Base-by-base conservation (phyloP, 2,113 vertebrate genomes). In the Vanacampus margaritifer region DNA sequence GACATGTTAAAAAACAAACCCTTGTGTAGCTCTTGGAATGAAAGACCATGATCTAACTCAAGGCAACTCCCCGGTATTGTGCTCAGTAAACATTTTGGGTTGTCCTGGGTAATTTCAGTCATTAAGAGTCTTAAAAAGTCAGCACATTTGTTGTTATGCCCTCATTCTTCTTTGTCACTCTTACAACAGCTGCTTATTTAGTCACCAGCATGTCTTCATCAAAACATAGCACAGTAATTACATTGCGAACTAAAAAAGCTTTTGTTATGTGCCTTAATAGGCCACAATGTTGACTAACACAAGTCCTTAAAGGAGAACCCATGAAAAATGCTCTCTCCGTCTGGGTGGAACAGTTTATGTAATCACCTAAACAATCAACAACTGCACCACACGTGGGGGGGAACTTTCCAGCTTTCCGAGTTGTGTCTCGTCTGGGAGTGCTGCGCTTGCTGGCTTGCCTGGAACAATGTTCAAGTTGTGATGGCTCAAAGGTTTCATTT, bases 311-410 rank as follows among this genome's bases (percentile, higher is more conserved):
- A 64, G 67, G 67, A 62, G 68, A 77, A 64, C 45, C 57, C 72
- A 67, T 83, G 72, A 79, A 77, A 68, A 74, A 61, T 73, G 66
- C 65, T 72, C 43, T 9, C 45, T 67, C 32, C 23, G 57, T 74
- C 67, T 83, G 69, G 23, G 54, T 64, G 62, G 68, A 72, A 66
- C 65, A 73, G 68, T 54, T 78, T 86, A 80, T 74, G 65, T 65
- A 82, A 83, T 76, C 75, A 66, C 57, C 76, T 59, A 76, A 79
- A 78, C 74, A 76, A 81, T 81, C 76, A 83, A 81, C 79, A 78
- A 75, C 67, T 62, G 59, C 67, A 57, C 63, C 58, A 13, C 76
- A 60, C 60, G 48, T 23, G 5, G 13, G 16, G 14, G 51, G 76
- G 78, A 81, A 82, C 80, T 75, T 82, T 78, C 67, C 68, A 9